phyloP scores from a whole-genome alignment of 2,113 vertebrate genomes.

The Hassar affinis region DNA sequence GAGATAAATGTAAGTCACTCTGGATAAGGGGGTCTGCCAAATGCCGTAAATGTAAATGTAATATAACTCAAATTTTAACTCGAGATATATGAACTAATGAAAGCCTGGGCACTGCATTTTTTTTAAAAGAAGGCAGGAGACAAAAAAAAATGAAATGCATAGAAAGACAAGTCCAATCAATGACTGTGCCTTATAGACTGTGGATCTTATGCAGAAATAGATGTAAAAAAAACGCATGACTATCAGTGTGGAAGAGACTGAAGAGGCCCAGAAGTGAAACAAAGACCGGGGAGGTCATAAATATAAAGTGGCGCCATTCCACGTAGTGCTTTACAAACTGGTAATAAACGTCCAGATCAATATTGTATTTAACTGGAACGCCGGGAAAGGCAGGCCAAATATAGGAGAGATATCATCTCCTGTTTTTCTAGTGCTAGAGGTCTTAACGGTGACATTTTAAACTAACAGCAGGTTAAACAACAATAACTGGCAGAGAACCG shows the following conservation, averaged over 20 bases:
- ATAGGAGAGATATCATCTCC: neutral
- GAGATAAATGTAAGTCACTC: too few relatives aligned
- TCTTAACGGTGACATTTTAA: neutral
- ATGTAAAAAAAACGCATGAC: neutral
- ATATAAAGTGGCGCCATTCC: neutral
- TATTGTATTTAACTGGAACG: neutral
- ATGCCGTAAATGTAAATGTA: too few relatives aligned
- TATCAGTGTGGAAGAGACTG: neutral
- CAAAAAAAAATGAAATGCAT: neutral
- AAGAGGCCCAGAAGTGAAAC: neutral
- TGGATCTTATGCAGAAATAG: too few relatives aligned
- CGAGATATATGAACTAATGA: neutral
- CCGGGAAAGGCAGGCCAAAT: neutral
- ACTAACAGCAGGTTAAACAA: neutral
- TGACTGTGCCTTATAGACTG: neutral
- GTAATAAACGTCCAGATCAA: neutral
- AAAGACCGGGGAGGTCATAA: neutral
- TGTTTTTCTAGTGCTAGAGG: neutral
- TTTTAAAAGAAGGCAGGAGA: neutral
- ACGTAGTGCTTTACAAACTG: conserved; percentile 2
- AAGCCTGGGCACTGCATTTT: neutral
- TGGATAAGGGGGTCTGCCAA: too few relatives aligned
- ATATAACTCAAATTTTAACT: too few relatives aligned
- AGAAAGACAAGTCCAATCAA: neutral
- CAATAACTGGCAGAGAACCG: neutral